Base-by-base conservation (phyloP, 2,113 vertebrate species). In the Chascanopsetta lugubris region DNA sequence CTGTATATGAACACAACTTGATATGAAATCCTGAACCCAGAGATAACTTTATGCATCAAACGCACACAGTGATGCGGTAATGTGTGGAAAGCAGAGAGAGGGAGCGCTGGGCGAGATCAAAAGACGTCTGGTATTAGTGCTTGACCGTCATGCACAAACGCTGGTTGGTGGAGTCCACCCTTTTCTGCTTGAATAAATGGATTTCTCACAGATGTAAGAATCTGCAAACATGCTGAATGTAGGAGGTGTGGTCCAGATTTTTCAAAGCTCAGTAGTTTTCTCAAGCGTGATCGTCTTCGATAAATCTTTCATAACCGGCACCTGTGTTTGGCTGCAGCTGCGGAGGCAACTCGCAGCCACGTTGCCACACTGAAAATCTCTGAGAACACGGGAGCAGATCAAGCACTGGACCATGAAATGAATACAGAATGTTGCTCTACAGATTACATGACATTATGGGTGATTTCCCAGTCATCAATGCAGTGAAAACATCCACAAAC, bases 91-190 rank as follows among this genome's bases (percentile, higher is more conserved):
- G 54, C 53, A 17, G 40, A 45, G 54, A 17, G 40, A 45, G 54
- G 34, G 12, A 20, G 25, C 7, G 4, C 56, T 9, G 24, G 22
- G 11, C 51, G 25, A 62, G 50, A 79, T 82, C 72, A 82, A 75
- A 73, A 61, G 29, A 2, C 26, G 58, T 67, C 32, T 72, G 40
- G 45, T 30, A 63, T 66, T 48, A 62, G 46, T 9, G 1, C 25
- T 75, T 18, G 3, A 51, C 45, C 21, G 27, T 51, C 61, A 38
- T 25, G 18, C 55, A 22, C 36, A 30, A 63, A 26, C 38, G n/a
- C 32, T 38, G 22, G 51, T 22, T 43, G 18, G n/a, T n/a, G n/a
- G n/a, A 38, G 32, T 45, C 8, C 51, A 5, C 22, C 18, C n/a
- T n/a, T 21, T 49, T 61, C 40, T 21, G 15, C 15, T 54, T 72